Conservation (phyloP, 2,888 invertebrate genomes). For the Cantharis nigra region DNA sequence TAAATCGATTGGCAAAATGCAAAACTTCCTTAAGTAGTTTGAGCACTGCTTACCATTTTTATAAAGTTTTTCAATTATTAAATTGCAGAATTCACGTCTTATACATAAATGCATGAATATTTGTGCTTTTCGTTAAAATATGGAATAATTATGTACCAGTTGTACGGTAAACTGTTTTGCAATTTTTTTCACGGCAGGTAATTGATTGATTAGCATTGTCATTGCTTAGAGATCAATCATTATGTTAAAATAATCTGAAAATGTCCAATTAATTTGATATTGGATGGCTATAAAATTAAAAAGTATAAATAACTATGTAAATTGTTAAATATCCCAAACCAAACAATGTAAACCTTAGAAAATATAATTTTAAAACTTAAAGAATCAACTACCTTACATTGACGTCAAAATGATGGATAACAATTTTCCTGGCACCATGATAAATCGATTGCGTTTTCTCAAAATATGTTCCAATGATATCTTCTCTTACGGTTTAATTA, state of each 20-base stretch:
- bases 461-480: background rate
- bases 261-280: background rate
- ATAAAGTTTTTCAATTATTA: background rate
- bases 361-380: background rate
- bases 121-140: background rate
- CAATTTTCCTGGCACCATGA: background rate
- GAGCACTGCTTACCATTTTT: background rate
- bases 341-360: background rate
- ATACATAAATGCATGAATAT: background rate
- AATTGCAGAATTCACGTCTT: background rate
- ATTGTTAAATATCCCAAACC: background rate
- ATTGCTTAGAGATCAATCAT: background rate
- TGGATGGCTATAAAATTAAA: background rate
- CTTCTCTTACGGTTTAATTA: background rate
- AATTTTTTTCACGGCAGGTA: background rate
- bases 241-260: background rate
- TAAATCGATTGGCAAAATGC: background rate
- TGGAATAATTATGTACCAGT: background rate
- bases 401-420: background rate
- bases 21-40: background rate
- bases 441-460: background rate
- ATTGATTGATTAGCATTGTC: background rate
- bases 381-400: background rate
- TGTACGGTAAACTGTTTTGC: background rate
- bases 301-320: background rate